Conservation (phyloP, 1,140 invertebrate species). For the Thaumatotibia leucotreta region DNA sequence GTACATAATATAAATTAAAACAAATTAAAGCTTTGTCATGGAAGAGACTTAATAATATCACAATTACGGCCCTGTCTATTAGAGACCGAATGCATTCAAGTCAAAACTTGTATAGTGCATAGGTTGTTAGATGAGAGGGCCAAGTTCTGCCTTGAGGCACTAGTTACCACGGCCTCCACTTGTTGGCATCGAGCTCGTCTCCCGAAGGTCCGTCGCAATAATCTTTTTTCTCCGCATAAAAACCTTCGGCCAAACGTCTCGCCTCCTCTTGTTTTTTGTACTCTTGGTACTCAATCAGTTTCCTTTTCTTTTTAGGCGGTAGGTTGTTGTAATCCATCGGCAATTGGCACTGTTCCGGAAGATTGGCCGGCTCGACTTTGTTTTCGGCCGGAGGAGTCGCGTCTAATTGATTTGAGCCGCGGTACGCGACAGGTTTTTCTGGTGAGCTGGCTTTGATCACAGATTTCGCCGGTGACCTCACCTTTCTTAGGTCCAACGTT, state of each 20-base stretch:
- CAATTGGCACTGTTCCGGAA: slow-evolving; percentile 67
- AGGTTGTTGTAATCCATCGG: slow-evolving; percentile 72
- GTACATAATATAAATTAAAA: slow-evolving; percentile 49
- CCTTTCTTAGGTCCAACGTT: slow-evolving; percentile 63
- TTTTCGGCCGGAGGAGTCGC: slow-evolving; percentile 33
- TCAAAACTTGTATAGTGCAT: background rate
- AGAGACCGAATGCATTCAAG: background rate
- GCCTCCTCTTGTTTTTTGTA: slow-evolving; percentile 71
- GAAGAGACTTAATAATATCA: slow-evolving; percentile 67
- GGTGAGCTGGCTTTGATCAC: slow-evolving; percentile 24
- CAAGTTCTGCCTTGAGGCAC: background rate
- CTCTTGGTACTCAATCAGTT: slow-evolving; percentile 71
- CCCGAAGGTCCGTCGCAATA: slow-evolving; percentile 40
- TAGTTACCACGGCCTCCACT: slow-evolving; percentile 70
- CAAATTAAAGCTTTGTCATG: slow-evolving; percentile 73
- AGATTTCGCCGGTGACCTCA: slow-evolving; percentile 52
- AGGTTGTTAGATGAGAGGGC: slow-evolving; percentile 19
- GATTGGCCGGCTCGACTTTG: slow-evolving; percentile 40
- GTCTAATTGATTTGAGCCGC: slow-evolving; percentile 43
- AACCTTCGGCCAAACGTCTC: slow-evolving; percentile 57
- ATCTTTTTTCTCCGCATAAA: slow-evolving; percentile 60
- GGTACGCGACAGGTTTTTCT: slow-evolving; percentile 31
- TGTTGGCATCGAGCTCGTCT: slow-evolving; percentile 45
- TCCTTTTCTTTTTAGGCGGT: slow-evolving; percentile 73
- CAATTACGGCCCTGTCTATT: slow-evolving; percentile 25